phyloP scores from a whole-genome alignment of 2,888 invertebrate genomes.

The Tipula unca region DNA sequence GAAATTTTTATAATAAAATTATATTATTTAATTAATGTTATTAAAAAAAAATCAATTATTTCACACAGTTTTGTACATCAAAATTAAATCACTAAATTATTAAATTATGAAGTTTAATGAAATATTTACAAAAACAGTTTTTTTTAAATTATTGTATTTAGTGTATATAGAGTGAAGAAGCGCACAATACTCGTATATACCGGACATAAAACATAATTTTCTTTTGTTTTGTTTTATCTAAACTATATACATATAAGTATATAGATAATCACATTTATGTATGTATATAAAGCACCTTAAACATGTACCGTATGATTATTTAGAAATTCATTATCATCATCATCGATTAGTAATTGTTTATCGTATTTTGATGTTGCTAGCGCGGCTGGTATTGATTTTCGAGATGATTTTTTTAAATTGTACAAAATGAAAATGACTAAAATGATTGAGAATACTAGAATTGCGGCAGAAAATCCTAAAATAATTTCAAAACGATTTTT shows the following conservation, averaged over 20 bases:
- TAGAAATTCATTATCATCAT: background rate
- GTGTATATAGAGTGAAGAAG: background rate
- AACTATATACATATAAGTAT: background rate
- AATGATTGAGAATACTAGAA: background rate
- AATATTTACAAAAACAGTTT: background rate
- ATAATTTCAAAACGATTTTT: background rate
- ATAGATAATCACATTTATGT: background rate
- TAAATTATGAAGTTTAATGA: background rate
- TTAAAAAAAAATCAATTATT: background rate
- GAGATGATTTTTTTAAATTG: background rate
- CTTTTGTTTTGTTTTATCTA: background rate
- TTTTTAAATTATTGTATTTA: background rate
- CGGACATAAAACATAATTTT: background rate
- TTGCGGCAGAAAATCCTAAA: background rate
- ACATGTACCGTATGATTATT: slow-evolving; percentile 16
- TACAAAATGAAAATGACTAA: background rate
- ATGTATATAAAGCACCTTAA: background rate
- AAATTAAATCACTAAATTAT: background rate
- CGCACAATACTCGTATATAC: background rate
- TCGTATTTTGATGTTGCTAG: background rate
- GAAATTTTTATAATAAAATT: background rate
- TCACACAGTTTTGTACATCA: background rate
- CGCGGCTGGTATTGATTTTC: background rate
- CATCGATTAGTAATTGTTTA: background rate
- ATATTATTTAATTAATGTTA: background rate